A percentile compares a stretch with the other conserved stretches of the same genome.
Evolutionary conservation across 2,113 vertebrate genomes (phyloP).

Genomic region (Mustelus asterias): DNA sequence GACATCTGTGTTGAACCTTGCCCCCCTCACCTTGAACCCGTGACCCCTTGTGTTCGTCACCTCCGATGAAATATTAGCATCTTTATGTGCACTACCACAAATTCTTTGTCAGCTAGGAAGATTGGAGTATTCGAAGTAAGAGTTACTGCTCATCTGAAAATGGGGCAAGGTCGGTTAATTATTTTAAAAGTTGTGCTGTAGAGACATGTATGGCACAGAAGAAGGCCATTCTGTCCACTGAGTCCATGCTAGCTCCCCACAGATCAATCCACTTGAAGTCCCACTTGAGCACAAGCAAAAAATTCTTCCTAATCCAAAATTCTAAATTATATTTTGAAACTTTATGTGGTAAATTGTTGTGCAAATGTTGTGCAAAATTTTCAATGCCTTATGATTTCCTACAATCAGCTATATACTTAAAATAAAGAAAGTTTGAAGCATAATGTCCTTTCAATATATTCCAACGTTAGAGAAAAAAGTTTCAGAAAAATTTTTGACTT

Average conservation of each 20-base stretch:
- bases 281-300: too few species aligned
- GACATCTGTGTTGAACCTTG: too few species aligned
- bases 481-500: not conserved
- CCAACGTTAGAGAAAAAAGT: not conserved
- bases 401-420: not conserved
- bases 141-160: not conserved
- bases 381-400: not conserved
- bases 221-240: too few species aligned
- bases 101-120: not conserved
- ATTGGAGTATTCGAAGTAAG: not conserved
- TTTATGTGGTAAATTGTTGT: too few species aligned
- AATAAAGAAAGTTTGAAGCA: not conserved
- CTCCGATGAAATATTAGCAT: not conserved
- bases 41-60: too few species aligned
- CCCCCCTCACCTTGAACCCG: too few species aligned
- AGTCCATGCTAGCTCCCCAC: too few species aligned
- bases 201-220: too few species aligned
- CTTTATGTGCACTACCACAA: not conserved
- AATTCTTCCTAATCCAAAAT: too few species aligned
- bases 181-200: not conserved
- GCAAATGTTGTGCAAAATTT: not conserved
- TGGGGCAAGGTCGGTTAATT: not conserved
- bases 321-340: too few species aligned
- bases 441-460: not conserved
- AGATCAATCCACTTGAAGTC: too few species aligned